Evolutionary conservation across 2,797 vertebrate genomes (phyloP), one percentile per base, ranked within the genome.

Genomic region (Coilia nasus): DNA sequence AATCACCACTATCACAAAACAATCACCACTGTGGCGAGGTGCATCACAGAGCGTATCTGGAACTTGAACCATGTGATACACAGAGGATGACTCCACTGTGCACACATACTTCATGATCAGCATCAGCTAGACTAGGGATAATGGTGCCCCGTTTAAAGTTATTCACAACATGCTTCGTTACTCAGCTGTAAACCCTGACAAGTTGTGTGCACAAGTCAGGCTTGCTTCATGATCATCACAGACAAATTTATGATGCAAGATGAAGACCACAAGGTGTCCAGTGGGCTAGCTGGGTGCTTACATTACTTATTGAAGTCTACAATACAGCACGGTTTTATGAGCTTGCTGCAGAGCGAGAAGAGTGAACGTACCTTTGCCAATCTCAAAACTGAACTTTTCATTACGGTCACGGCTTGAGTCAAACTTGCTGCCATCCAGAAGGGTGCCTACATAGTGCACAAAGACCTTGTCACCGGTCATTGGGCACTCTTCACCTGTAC

Each of bases 381-480:
- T 85, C 91, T 98, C 98, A 87, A 99, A 99, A 11, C 96, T 97
- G 91, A 99, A 99, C 89, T 93, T 97, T 82, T 99, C 97, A 89
- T 90, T 96, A 89, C 96, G 90, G 92, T 98, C 97, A 90, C 97
- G 94, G 91, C 98, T 99, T 3, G 98, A 99, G 91, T 99, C 98
- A 87, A 99, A 99, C 87, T 95, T 96, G 82, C 97, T 97, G 64
- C 98, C 98, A 86, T 99, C 97, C 21, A 97, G 88, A 82, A 99
- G 95, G 83, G 96, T 98, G 23, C 98, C 98, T 1, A 97, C 98
- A 89, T 99, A 99, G 93, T 99, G 98, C 50, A 99, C 98, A 0
- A 92, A 97, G 88, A 99, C 98, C 90, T 97, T 98, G 92, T 99
- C 98, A 1, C 98, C 98, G 0, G 95, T 97, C 98, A 99, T 98